Evolutionary conservation across 2,113 vertebrate species (phyloP).

Genomic region (Atherinomorus stipes): DNA sequence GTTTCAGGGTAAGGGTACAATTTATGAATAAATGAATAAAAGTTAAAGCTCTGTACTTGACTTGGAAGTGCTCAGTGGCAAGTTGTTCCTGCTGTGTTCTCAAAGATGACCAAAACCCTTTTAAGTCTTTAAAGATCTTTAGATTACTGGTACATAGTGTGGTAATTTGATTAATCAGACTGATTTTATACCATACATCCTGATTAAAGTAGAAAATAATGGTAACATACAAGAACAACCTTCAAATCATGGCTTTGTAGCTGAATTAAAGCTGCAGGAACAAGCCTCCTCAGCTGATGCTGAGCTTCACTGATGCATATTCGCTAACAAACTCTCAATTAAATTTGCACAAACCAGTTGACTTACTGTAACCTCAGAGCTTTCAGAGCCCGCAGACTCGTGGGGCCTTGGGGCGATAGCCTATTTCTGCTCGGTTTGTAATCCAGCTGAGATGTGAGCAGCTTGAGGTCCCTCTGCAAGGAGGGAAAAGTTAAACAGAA

Average conservation of each 20-base stretch:
- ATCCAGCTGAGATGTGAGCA: conserved; percentile 14
- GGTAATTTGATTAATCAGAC: neutral
- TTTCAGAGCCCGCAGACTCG: conserved; percentile 5
- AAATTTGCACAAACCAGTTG: conserved; percentile 67
- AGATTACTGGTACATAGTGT: neutral
- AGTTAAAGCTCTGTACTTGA: neutral
- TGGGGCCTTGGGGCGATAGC: conserved; percentile 7
- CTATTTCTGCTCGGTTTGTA: conserved; percentile 24
- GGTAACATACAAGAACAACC: neutral
- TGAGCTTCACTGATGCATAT: conserved; percentile 8
- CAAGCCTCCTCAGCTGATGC: conserved; percentile 5
- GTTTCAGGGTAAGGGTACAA: too few relatives aligned
- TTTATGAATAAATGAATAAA: too few relatives aligned
- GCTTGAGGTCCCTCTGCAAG: conserved; percentile 12
- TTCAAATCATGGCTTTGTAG: neutral
- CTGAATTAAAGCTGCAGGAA: neutral
- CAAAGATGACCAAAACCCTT: too few relatives aligned
- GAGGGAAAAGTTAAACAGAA: conserved; percentile 41
- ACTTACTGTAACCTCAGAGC: conserved; percentile 52
- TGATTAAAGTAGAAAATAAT: neutral
- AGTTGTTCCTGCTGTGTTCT: too few relatives aligned
- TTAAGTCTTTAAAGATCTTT: neutral
- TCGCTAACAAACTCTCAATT: conserved; percentile 50
- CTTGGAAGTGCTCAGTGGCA: neutral
- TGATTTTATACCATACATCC: neutral